A percentile compares a stretch with the other conserved stretches of the same genome.
Conservation (phyloP, 2,797 vertebrate genomes). For the Ceryle rudis region DNA sequence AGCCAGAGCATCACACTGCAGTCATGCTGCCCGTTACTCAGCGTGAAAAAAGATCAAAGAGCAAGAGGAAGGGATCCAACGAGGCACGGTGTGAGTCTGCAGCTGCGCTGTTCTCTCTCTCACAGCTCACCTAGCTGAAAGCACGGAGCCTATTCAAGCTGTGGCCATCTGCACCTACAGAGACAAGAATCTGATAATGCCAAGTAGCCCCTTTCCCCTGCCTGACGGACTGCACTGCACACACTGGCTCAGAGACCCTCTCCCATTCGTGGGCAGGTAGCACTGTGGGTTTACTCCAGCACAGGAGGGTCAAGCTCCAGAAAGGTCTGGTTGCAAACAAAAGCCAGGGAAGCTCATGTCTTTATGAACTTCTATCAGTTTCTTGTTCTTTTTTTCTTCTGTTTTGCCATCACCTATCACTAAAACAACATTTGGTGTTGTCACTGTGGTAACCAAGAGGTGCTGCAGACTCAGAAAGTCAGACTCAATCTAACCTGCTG, state of each 20-base stretch:
- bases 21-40: constrained; percentile 23
- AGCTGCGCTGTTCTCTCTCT: neutral
- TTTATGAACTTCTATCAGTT: neutral
- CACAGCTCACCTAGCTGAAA: neutral
- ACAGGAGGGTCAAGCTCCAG: neutral
- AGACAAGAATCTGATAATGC: neutral
- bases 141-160: neutral
- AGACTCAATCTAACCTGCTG: neutral
- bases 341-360: neutral
- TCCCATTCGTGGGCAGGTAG: neutral
- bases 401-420: neutral
- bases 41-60: neutral
- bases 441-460: neutral
- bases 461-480: neutral
- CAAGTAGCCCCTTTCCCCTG: neutral
- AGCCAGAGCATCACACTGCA: constrained; percentile 43
- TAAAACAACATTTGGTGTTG: neutral
- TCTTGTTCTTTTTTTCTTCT: neutral
- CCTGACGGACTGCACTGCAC: neutral
- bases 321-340: neutral
- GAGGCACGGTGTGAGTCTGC: fast-evolving
- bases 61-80: neutral
- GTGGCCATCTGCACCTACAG: neutral
- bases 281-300: neutral
- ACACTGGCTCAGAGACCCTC: neutral